phyloP scores from a whole-genome alignment of 2,113 vertebrate species.

The Formicarius rufipectus region DNA sequence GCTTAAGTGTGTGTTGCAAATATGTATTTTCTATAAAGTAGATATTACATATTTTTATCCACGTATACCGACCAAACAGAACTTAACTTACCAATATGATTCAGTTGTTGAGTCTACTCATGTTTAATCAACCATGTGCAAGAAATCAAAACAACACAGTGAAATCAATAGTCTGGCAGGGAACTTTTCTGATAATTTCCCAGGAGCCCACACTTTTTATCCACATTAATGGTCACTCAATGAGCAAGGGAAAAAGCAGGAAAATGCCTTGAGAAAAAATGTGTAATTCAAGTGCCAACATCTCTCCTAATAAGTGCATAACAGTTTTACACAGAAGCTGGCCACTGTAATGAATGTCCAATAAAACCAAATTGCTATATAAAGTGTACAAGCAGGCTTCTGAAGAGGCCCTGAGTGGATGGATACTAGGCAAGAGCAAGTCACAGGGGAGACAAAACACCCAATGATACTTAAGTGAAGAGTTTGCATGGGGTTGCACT shows the following conservation, averaged over 20 bases:
- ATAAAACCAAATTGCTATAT: constrained; percentile 33
- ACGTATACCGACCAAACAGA: background rate
- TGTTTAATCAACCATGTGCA: background rate
- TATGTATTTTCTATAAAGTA: background rate
- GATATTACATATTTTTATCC: background rate
- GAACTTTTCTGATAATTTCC: background rate
- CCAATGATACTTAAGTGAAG: background rate
- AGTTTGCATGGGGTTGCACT: background rate
- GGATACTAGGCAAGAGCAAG: constrained; percentile 1
- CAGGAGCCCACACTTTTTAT: background rate
- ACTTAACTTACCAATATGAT: background rate
- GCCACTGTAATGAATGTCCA: constrained; percentile 13
- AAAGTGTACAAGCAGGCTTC: constrained; percentile 10
- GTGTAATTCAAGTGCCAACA: background rate
- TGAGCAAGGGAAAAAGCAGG: background rate
- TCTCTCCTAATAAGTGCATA: background rate
- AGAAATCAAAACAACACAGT: background rate
- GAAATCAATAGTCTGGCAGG: background rate
- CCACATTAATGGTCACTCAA: background rate
- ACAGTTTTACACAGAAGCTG: constrained; percentile 26
- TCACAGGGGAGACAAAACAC: background rate
- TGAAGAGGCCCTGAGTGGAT: constrained; percentile 26
- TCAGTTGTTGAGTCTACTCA: background rate
- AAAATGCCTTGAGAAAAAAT: background rate
- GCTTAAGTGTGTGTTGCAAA: background rate